Conservation (phyloP, 2,888 invertebrate genomes). For the Trissolcus japonicus region DNA sequence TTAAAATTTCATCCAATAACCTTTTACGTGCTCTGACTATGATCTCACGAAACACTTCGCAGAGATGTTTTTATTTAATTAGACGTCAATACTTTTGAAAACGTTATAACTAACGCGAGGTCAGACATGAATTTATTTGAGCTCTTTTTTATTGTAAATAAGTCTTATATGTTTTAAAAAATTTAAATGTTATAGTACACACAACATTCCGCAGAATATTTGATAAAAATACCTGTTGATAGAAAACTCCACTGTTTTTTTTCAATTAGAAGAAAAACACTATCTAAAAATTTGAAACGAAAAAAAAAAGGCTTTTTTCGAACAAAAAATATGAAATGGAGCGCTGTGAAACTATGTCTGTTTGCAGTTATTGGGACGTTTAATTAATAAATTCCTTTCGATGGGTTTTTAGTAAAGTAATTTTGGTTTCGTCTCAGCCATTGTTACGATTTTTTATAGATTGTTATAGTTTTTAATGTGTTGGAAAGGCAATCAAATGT, state of each 20-base stretch:
- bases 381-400: conserved; percentile 12
- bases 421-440: conserved; percentile 30
- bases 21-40: conserved; percentile 45
- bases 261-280: too few relatives aligned
- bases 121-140: not conserved
- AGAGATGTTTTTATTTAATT: conserved; percentile 34
- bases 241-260: too few relatives aligned
- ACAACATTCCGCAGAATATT: too few relatives aligned
- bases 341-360: conserved; percentile 1
- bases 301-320: too few relatives aligned
- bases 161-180: too few relatives aligned
- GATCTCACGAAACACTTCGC: conserved; percentile 32
- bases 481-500: too few relatives aligned
- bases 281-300: too few relatives aligned
- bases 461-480: too few relatives aligned
- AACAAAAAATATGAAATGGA: not conserved
- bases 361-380: conserved; percentile 7
- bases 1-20: conserved; percentile 44
- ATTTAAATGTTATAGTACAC: too few relatives aligned
- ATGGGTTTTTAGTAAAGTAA: conserved; percentile 14
- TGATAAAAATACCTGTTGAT: too few relatives aligned
- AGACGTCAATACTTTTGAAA: conserved; percentile 22
- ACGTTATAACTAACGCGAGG: conserved; percentile 21
- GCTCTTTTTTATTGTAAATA: too few relatives aligned
- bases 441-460: not conserved